phyloP scores from a whole-genome alignment of 2,888 invertebrate species.

The Drosophila dives region DNA sequence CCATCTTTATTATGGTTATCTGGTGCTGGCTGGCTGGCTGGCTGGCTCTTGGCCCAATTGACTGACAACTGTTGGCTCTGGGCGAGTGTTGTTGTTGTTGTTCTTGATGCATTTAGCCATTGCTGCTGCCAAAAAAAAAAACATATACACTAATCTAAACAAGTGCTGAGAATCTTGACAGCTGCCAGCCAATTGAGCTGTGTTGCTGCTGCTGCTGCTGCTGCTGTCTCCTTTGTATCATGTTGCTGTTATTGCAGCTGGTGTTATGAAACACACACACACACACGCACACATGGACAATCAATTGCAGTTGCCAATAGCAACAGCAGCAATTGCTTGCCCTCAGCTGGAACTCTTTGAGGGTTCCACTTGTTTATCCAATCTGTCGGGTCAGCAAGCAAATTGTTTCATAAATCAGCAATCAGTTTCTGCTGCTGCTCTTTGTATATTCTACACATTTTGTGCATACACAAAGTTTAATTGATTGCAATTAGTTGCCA shows the following conservation, averaged over 20 bases:
- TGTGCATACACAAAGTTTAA: constrained; percentile 44
- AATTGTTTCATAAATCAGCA: constrained; percentile 37
- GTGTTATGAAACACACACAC: neutral
- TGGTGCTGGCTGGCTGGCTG: neutral
- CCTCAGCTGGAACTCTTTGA: constrained; percentile 11
- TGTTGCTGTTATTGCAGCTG: constrained; percentile 22
- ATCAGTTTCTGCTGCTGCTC: constrained; percentile 23
- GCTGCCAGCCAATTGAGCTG: constrained; percentile 39
- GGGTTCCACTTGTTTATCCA: constrained; percentile 12
- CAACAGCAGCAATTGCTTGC: constrained; percentile 1
- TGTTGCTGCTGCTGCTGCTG: constrained; percentile 15
- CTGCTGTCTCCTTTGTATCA: neutral
- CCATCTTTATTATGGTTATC: constrained; percentile 22
- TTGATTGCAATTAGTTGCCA: constrained; percentile 71
- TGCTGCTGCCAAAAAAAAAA: constrained; percentile 11
- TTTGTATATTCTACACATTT: constrained; percentile 7
- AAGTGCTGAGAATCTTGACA: constrained; percentile 47
- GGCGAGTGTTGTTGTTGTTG: constrained; percentile 12
- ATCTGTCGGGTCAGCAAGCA: constrained; percentile 24
- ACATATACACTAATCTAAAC: constrained; percentile 28
- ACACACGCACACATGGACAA: neutral
- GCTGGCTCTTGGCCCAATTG: constrained; percentile 15
- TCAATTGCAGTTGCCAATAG: constrained; percentile 12
- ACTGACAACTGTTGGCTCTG: constrained; percentile 34
- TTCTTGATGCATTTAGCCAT: constrained; percentile 19